Evolutionary conservation across 1,140 invertebrate genomes (phyloP).

Genomic region (Drosophila gunungcola): DNA sequence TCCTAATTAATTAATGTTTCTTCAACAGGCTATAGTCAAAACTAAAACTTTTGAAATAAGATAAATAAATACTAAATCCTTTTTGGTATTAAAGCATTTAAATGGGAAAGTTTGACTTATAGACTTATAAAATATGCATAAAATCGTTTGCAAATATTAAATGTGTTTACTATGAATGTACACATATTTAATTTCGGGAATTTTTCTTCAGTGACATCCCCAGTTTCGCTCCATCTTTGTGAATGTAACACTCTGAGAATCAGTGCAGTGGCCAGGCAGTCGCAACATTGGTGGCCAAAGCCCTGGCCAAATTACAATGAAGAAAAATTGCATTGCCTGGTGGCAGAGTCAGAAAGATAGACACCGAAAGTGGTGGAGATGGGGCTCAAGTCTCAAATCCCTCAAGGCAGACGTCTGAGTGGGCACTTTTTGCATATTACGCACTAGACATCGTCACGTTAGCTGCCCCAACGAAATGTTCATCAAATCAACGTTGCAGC

Average conservation of each 20-base stretch:
- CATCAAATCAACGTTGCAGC: slow-evolving; percentile 81
- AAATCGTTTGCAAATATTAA: too few relatives aligned
- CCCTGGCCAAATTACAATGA: slow-evolving; percentile 73
- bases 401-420: slow-evolving; percentile 77
- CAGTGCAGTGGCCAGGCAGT: slow-evolving; percentile 57
- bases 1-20: too few relatives aligned
- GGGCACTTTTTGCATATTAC: slow-evolving; percentile 75
- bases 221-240: neutral
- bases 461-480: slow-evolving; percentile 68
- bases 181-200: neutral
- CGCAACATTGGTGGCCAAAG: slow-evolving; percentile 19
- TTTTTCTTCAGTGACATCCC: slow-evolving; percentile 12
- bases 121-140: too few relatives aligned
- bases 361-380: neutral
- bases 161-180: too few relatives aligned
- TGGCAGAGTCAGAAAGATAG: slow-evolving; percentile 2
- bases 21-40: too few relatives aligned
- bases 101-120: too few relatives aligned
- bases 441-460: slow-evolving; percentile 75
- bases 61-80: too few relatives aligned
- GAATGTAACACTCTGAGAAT: slow-evolving; percentile 45
- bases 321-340: slow-evolving; percentile 74
- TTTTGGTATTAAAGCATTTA: too few relatives aligned
- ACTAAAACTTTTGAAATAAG: too few relatives aligned
- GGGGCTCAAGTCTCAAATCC: slow-evolving; percentile 47